Evolutionary conservation across 2,888 invertebrate genomes (phyloP).

Genomic region (Drosophila vallismaia): DNA sequence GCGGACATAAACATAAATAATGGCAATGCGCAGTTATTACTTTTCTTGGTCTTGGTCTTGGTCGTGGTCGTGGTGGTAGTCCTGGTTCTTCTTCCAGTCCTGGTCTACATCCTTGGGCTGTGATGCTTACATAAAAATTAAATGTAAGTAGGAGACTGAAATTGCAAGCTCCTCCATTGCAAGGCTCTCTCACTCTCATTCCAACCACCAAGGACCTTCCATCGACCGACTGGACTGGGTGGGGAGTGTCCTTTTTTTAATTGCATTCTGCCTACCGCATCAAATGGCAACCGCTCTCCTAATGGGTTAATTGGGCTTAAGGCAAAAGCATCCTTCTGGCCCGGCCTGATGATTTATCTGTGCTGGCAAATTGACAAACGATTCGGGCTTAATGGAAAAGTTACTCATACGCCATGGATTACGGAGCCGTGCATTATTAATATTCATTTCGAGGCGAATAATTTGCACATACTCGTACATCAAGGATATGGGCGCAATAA

Average conservation of each 20-base stretch:
- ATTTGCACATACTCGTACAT: slow-evolving; percentile 47
- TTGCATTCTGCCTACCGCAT: slow-evolving; percentile 72
- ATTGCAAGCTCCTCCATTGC: slow-evolving; percentile 13
- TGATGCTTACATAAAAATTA: slow-evolving; percentile 68
- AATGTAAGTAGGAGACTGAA: slow-evolving; percentile 51
- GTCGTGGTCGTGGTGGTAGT: slow-evolving; percentile 14
- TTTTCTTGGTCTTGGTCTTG: slow-evolving; percentile 52
- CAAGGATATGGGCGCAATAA: slow-evolving; percentile 48
- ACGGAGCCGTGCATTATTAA: slow-evolving; percentile 60
- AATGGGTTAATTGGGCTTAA: slow-evolving; percentile 75
- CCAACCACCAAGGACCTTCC: neutral
- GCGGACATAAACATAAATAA: slow-evolving; percentile 80
- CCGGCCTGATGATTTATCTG: slow-evolving; percentile 56
- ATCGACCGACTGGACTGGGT: slow-evolving; percentile 9
- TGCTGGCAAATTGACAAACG: slow-evolving; percentile 68
- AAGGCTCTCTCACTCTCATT: too few species aligned
- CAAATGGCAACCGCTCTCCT: slow-evolving; percentile 59
- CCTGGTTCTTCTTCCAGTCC: slow-evolving; percentile 30
- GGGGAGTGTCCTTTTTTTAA: slow-evolving; percentile 53
- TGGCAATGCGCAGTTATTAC: slow-evolving; percentile 79
- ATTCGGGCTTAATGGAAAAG: slow-evolving; percentile 63
- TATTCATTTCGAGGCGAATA: slow-evolving; percentile 64
- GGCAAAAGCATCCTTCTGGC: slow-evolving; percentile 43
- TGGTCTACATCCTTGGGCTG: slow-evolving; percentile 50
- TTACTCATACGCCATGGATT: slow-evolving; percentile 53